Base-by-base conservation (phyloP, 2,888 invertebrate species). In the Drosophila phalerata region DNA sequence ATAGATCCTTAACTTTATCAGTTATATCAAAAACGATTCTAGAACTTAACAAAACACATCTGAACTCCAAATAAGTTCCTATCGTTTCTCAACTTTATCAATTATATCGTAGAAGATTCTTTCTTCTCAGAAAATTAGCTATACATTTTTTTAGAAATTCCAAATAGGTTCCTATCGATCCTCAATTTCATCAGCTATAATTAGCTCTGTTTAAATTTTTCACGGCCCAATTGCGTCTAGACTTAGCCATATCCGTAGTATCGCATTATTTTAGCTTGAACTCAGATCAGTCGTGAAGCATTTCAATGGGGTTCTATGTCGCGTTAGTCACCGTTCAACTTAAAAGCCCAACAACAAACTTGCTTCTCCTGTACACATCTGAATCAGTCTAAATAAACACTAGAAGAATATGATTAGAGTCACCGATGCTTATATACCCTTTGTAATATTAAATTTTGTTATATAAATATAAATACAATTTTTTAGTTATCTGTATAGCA, bases 341-440 rank as follows among this genome's bases (percentile, higher is more conserved):
- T 57, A 48, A 53, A 61, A 53, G 40, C 38, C 43, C 37, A 51
- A 32, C 48, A 45, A 47, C 45, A 19, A 43, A 42, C 17, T 19
- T 15, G 51, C 19, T 40, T 49, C 30, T 48, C 56, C 52, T n/a
- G 37, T n/a, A 69, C 52, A 48, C 58, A 56, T 30, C 58, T 64
- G 64, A 77, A 77, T 72, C 72, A 77, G 73, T 77, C 67, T 43
- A 64, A 73, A 58, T 43, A 72, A 72, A 63, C 57, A 60, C 13
- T 11, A 15, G n/a, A 15, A 15, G 34, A 17, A 6, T 48, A n/a
- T 10, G 10, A 10, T 11, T 1, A 3, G 15, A 8, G n/a, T 32
- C 0, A 49, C n/a, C 45, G 49, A 13, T 5, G 3, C n/a, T 37
- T 9, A 6, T 1, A 58, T 76, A 70, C 73, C 13, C 76, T 73